These are phyloP conservation scores for Hipposideros larvatus DNA, from an alignment of 2,797 vertebrate genomes.

Conservation along the genomic window DNA sequence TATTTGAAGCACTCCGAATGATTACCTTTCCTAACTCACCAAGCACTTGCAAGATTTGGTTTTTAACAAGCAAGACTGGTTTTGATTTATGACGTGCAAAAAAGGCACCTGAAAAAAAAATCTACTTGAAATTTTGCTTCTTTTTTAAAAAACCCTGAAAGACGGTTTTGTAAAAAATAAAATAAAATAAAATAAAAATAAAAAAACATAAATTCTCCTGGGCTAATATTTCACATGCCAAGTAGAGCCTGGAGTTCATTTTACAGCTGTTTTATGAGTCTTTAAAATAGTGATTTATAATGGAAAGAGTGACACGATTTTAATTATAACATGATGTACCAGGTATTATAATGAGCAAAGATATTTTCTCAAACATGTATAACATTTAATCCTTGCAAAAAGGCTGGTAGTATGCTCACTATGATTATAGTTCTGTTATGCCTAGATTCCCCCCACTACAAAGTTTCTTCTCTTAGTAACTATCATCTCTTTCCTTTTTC, in stretches of 20 bases:
- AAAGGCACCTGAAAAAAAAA: conserved; percentile 55
- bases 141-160: conserved; percentile 65
- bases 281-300: conserved; percentile 75
- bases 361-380: conserved; percentile 47
- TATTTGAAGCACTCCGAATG: conserved; percentile 66
- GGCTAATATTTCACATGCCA: conserved; percentile 72
- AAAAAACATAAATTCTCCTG: conserved; percentile 54
- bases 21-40: conserved; percentile 64
- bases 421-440: conserved; percentile 7
- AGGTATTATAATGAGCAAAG: conserved; percentile 68
- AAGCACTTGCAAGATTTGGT: conserved; percentile 50
- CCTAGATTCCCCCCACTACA: background rate
- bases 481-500: background rate
- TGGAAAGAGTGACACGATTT: conserved; percentile 76
- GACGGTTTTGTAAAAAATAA: conserved; percentile 43
- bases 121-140: conserved; percentile 65
- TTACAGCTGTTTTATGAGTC: conserved; percentile 69
- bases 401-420: background rate
- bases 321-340: conserved; percentile 71
- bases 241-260: conserved; percentile 57
- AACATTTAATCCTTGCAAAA: background rate
- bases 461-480: background rate
- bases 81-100: conserved; percentile 76
- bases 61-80: conserved; percentile 70
- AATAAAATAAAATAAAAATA: conserved; percentile 49